Percentiles rank a stretch among this genome's conserved stretches.
These are phyloP conservation scores for Acanthopleura granulata DNA, from an alignment of 2,888 invertebrate genomes.

Conservation along the genomic window DNA sequence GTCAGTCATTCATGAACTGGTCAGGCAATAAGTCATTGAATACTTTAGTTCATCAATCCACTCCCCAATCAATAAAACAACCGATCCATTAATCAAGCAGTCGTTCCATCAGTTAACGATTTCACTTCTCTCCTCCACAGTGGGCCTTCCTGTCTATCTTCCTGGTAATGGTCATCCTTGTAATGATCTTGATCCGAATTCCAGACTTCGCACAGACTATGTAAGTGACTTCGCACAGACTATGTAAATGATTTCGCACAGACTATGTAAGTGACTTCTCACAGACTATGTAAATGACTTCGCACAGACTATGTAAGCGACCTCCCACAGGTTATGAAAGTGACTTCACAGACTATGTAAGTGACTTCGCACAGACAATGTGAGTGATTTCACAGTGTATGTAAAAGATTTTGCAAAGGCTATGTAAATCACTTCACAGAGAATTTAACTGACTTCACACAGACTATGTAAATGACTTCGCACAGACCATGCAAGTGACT, in stretches of 20 bases:
- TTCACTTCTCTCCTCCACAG: constrained; percentile 31
- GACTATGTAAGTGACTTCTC: background rate
- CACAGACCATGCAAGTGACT: no score
- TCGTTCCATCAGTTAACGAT: no score
- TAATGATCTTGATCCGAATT: constrained; percentile 77
- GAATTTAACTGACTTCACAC: constrained; percentile 47
- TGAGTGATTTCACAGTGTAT: background rate
- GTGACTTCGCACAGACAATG: background rate
- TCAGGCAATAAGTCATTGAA: no score
- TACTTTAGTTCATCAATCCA: no score
- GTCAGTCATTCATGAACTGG: no score
- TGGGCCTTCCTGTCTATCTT: constrained; percentile 62
- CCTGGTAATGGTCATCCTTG: constrained; percentile 68
- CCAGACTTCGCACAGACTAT: constrained; percentile 55
- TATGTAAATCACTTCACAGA: constrained; percentile 39
- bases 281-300: background rate
- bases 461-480: constrained; percentile 48
- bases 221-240: constrained; percentile 2
- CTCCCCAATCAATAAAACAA: no score
- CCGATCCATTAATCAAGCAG: no score
- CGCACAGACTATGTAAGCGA: background rate
- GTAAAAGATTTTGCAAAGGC: no score
- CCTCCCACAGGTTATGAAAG: no score
- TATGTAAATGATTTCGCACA: background rate
- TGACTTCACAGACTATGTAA: background rate